phyloP scores from a whole-genome alignment of 2,797 vertebrate genomes.

The Thaleichthys pacificus region DNA sequence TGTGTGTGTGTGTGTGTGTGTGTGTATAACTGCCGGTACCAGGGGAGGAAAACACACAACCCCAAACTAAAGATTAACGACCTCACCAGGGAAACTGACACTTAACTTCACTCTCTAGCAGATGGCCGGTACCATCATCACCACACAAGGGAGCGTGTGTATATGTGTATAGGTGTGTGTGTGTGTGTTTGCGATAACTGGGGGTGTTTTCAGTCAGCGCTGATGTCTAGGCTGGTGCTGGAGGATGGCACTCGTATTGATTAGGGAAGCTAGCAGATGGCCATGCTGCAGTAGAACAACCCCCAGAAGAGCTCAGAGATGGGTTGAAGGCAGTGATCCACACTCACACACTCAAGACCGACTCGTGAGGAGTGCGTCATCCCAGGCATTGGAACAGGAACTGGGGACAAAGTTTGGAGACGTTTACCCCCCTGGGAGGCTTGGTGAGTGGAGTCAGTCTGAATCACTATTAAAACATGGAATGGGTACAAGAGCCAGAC shows the following conservation, averaged over 20 bases:
- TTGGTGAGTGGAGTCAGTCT: not conserved
- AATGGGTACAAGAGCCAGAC: not conserved
- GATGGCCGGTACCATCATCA: constrained; percentile 5
- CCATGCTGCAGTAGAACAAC: not conserved
- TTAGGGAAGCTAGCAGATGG: constrained; percentile 12
- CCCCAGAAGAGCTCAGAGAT: not conserved
- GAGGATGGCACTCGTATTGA: constrained; percentile 12
- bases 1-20: constrained; percentile 12
- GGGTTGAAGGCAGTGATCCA: not conserved
- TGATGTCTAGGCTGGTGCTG: not conserved
- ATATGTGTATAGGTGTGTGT: not conserved
- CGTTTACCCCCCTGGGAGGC: not conserved
- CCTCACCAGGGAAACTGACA: constrained; percentile 12
- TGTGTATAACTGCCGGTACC: not conserved
- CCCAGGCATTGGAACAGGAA: not conserved
- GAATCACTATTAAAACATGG: not conserved
- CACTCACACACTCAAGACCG: not conserved
- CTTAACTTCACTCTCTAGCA: not conserved
- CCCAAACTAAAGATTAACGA: constrained; percentile 8
- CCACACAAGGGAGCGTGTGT: not conserved
- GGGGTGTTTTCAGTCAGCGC: not conserved
- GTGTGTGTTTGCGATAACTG: constrained; percentile 2
- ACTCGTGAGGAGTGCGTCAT: not conserved
- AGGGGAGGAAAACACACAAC: not conserved
- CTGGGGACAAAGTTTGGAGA: not conserved